Evolutionary conservation across 2,888 invertebrate species (phyloP), one percentile per base, ranked within the genome.

Genomic region (Epirrita christyi): DNA sequence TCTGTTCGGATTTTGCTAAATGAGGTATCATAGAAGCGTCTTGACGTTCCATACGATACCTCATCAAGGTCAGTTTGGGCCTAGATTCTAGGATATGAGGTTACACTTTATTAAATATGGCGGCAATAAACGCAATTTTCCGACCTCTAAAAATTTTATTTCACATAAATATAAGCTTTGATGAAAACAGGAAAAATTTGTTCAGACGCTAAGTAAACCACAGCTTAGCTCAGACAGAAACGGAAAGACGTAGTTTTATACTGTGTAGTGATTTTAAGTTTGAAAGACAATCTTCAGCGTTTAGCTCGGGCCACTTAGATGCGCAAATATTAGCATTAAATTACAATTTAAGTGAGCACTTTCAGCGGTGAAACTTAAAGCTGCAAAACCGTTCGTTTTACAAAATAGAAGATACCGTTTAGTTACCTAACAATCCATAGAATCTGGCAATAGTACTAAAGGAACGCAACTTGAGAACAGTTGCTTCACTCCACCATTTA

Each of bases 291-390:
- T 56, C 45, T 46, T 40, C 14, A 32, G 21, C 28, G 28, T 13
- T 36, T 38, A 51, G 49, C 36, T 36, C 37, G 7, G 11, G 27
- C 44, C 56, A 56, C 56, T 50, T 37, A 42, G 28, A 11, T 36
- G 46, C 40, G 50, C 41, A 56, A 56, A 56, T 56, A 56, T 56
- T 45, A 37, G 45, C 50, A 21, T 36, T 29, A 27, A 42, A 38
- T 48, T 38, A 38, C 44, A 49, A 49, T 44, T 48, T 38, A 48
- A 43, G 32, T 37, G 49, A 38, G 38, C 49, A 55, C 44, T 55
- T 48, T 47, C 29, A 44, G 34, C 21, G 40, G 42, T 54, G 38
- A 38, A 48, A 47, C 34, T 37, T 43, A 3, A 29, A 44, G 34
- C 27, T 32, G 21, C 28, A 6, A 40, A 29, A 48, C 28, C 34